A percentile compares a stretch with the other conserved stretches of the same genome.
Evolutionary conservation across 2,797 vertebrate genomes (phyloP).

Genomic region (Labroides dimidiatus): DNA sequence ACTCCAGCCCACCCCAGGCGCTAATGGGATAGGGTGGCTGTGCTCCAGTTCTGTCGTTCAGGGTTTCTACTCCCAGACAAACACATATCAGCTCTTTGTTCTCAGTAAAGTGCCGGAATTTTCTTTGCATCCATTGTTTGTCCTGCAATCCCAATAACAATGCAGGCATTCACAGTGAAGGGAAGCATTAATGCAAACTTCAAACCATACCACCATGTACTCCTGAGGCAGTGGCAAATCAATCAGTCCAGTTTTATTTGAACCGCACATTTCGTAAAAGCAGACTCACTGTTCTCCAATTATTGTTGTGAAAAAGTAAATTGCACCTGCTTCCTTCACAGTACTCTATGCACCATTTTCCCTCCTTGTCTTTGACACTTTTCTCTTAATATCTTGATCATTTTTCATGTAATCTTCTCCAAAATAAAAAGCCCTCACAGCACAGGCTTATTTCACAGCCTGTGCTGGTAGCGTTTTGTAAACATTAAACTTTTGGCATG

Average conservation of each 20-base stretch:
- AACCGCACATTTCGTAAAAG: background rate
- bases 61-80: constrained; percentile 1
- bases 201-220: background rate
- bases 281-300: background rate
- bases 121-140: background rate
- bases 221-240: background rate
- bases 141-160: background rate
- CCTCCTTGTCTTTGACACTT: background rate
- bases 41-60: constrained; percentile 12
- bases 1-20: background rate
- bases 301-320: background rate
- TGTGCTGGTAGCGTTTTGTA: constrained; percentile 13
- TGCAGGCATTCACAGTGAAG: background rate
- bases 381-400: background rate
- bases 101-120: background rate
- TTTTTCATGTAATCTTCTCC: background rate
- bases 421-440: constrained; percentile 1
- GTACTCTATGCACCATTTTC: background rate
- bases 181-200: background rate
- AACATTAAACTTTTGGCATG: constrained; percentile 11
- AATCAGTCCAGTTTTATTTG: background rate
- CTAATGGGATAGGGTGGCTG: background rate
- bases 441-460: constrained; percentile 23
- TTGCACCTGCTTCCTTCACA: background rate
- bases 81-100: background rate